Evolutionary conservation across 2,888 invertebrate species (phyloP), one percentile per base, ranked within the genome.

Genomic region (Dorcus parallelipipedus): DNA sequence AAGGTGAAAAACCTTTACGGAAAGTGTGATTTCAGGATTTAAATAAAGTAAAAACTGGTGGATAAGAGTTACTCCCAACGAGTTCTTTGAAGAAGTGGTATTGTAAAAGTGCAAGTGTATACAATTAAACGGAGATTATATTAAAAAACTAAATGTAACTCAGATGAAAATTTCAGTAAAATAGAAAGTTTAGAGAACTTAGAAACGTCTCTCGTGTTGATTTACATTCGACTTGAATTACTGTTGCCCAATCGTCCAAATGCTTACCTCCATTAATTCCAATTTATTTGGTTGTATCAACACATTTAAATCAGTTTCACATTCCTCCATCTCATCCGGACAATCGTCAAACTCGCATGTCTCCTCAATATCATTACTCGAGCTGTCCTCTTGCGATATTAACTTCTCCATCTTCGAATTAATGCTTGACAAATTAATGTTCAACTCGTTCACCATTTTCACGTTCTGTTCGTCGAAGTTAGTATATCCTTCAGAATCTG

Each of bases 401-500:
- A 43, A 68, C 68, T 23, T 66, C 67, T 5, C 63, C 67, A 33
- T 68, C 67, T 14, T 64, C 69, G 45, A 26, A 10, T 52, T 47
- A 33, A 48, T 48, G 65, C 70, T 66, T 33, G 63, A 49, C 39
- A 73, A 56, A 61, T 74, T 70, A 4, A 72, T 66, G 54, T 72
- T 69, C 5, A 73, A 56, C 49, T 72, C 65, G 51, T 68, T 64
- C 14, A 66, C 65, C 9, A 70, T 58, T 47, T 66, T 62, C 7
- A 63, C 61, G 55, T 66, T 70, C 53, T 67, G 67, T 51, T 64
- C 60, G 54, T 70, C 66, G 52, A 69, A 70, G 41, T 67, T 65
- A 63, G 72, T 69, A 67, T 77, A 62, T 60, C 81, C 78, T 56
- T 80, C 81, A 14, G 80, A 76, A 61, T 78, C 77, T 54, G 76